These are phyloP conservation scores for Platysternon megacephalum DNA, from an alignment of 2,113 vertebrate species.

Conservation along the genomic window DNA sequence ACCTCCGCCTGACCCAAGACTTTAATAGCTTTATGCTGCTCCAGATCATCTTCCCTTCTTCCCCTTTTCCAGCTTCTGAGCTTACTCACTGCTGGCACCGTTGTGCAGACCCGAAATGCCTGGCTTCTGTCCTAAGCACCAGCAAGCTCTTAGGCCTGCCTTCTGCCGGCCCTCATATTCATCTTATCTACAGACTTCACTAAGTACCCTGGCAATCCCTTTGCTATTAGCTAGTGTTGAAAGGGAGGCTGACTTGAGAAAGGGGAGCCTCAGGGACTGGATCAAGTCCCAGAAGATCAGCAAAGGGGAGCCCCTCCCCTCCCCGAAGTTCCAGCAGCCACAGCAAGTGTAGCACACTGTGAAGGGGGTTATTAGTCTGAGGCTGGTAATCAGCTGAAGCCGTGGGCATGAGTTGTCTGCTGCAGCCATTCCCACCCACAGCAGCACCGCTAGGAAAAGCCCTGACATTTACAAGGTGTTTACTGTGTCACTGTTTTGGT, in stretches of 20 bases:
- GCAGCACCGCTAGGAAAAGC: background rate
- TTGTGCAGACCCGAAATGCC: background rate
- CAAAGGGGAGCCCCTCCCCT: background rate
- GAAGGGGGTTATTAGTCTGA: background rate
- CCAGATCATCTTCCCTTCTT: background rate
- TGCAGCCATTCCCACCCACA: background rate
- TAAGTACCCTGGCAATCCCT: background rate
- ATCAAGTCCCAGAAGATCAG: fast-evolving
- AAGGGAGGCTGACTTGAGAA: background rate
- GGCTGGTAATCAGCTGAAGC: background rate
- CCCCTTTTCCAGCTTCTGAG: background rate
- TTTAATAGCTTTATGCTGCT: background rate
- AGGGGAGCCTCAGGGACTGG: background rate
- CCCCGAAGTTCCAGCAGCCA: background rate
- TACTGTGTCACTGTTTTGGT: background rate
- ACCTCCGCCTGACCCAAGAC: background rate
- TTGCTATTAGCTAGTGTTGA: background rate
- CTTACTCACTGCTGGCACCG: background rate
- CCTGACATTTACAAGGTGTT: background rate
- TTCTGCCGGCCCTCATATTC: background rate
- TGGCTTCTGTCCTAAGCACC: background rate
- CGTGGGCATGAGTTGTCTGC: background rate
- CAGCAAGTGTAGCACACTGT: background rate
- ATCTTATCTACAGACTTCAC: fast-evolving
- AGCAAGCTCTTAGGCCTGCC: background rate